Conservation (phyloP, 2,113 vertebrate species). For the Phalacrocorax brasilianus region DNA sequence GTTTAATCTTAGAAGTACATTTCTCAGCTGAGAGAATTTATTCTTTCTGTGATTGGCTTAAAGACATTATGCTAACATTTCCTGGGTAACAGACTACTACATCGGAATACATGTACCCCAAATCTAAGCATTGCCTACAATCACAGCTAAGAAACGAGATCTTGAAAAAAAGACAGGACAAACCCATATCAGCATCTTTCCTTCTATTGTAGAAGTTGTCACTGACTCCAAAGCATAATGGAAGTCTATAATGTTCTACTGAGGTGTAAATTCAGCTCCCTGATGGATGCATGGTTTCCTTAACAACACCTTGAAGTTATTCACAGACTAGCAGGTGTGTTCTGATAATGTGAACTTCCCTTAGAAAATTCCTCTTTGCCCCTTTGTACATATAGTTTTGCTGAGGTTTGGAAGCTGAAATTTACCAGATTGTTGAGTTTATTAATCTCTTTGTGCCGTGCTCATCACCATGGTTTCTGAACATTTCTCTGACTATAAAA, state of each 20-base stretch:
- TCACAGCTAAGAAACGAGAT: not conserved
- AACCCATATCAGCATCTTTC: not conserved
- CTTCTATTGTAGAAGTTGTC: not conserved
- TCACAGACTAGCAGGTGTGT: not conserved
- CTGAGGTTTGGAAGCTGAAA: not conserved
- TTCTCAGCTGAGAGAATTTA: not conserved
- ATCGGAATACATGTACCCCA: rapidly evolving
- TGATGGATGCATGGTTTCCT: not conserved
- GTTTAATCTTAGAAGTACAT: not conserved
- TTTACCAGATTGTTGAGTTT: not conserved
- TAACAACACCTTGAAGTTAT: not conserved
- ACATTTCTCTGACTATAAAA: not conserved
- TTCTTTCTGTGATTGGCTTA: not conserved
- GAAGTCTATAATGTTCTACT: not conserved
- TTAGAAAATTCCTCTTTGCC: not conserved
- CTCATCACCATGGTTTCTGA: not conserved
- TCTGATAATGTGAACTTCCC: not conserved
- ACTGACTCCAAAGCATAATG: not conserved
- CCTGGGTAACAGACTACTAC: not conserved
- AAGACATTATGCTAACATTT: not conserved
- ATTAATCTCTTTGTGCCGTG: not conserved
- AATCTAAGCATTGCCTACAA: not conserved
- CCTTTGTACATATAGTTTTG: not conserved
- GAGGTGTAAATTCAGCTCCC: not conserved
- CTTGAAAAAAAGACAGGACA: rapidly evolving